These are phyloP conservation scores for Epizoanthus illoricatus DNA, from an alignment of 92 coral and sea anemone species.

Conservation along the genomic window DNA sequence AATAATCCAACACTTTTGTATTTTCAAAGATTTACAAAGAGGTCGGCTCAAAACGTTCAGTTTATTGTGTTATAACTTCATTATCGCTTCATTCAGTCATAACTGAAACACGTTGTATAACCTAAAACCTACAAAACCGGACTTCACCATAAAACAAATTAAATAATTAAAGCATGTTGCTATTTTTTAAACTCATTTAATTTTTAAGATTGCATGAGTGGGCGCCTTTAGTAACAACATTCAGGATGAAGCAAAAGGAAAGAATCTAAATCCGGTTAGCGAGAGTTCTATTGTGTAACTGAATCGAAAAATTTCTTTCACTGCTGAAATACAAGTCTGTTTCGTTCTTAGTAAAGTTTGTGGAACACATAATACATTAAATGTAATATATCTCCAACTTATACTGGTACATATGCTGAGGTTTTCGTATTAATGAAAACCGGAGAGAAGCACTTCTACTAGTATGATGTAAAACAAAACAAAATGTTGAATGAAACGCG, in stretches of 20 bases:
- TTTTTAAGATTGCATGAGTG: conserved; percentile 16
- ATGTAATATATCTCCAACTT: too few species aligned
- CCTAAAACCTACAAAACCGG: conserved; percentile 3
- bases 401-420: too few species aligned
- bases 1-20: conserved; percentile 16
- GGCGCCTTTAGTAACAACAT: conserved; percentile 11
- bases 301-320: neutral
- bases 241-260: neutral
- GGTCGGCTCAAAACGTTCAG: neutral
- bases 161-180: neutral
- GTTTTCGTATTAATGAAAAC: neutral
- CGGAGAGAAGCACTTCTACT: neutral
- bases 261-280: neutral
- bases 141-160: neutral
- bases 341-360: too few species aligned
- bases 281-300: conserved; percentile 10
- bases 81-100: conserved; percentile 6
- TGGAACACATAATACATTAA: too few species aligned
- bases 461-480: neutral
- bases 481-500: neutral
- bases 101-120: conserved; percentile 22
- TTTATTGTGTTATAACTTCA: neutral
- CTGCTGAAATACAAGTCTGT: neutral
- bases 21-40: conserved; percentile 3
- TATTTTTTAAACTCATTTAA: conserved; percentile 1